These are phyloP conservation scores for Dasypogon diadema DNA, from an alignment of 2,888 invertebrate species.

Conservation along the genomic window DNA sequence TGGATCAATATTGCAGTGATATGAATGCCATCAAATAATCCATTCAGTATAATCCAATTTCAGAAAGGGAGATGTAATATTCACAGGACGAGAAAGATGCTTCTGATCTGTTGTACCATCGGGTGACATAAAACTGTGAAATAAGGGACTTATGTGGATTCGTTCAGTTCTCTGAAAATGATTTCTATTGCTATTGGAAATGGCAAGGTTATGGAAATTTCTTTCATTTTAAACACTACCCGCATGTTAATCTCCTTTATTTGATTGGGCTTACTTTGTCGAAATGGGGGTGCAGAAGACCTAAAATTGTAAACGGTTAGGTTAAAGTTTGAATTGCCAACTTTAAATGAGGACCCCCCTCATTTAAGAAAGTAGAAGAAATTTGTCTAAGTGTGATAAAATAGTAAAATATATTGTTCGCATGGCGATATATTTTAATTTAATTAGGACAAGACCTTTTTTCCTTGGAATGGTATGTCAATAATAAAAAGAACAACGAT, in stretches of 20 bases:
- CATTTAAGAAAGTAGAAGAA: too few species aligned
- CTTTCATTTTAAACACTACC: neutral
- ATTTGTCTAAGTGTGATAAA: too few species aligned
- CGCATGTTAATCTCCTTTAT: neutral
- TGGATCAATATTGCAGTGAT: constrained; percentile 1
- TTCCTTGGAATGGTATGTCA: too few species aligned
- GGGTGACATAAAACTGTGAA: neutral
- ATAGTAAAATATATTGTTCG: too few species aligned
- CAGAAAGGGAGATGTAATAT: neutral
- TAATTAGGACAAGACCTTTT: too few species aligned
- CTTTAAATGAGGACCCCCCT: too few species aligned
- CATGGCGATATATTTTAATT: too few species aligned
- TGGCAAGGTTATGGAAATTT: neutral
- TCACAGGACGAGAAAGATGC: neutral
- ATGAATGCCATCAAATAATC: neutral
- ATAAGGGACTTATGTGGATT: neutral
- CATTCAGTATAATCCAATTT: neutral
- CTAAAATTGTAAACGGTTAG: too few species aligned
- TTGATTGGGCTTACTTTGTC: neutral
- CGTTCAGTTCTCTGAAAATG: neutral
- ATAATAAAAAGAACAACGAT: too few species aligned
- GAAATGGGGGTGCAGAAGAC: too few species aligned
- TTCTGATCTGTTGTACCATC: neutral
- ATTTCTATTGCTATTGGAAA: neutral
- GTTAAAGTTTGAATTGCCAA: too few species aligned